These are phyloP conservation scores for Gorsachius goisagi DNA, from an alignment of 2,113 vertebrate species.

Conservation along the genomic window DNA sequence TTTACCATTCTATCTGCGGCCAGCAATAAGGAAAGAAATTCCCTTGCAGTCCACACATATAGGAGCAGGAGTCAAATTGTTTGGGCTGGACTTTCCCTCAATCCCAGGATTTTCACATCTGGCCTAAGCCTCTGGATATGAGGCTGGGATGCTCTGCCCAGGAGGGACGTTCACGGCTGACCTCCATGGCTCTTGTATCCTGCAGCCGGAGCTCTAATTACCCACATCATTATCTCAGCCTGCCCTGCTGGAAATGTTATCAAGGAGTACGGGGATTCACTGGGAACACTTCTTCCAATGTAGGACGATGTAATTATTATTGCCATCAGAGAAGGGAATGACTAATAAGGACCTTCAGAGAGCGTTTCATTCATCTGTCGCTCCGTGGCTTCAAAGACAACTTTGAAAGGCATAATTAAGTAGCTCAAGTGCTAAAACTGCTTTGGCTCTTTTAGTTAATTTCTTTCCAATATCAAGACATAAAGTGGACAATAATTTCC, in stretches of 20 bases:
- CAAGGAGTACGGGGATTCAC: not conserved
- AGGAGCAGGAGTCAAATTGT: not conserved
- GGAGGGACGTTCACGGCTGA: not conserved
- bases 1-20: not conserved
- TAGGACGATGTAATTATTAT: slow-evolving; percentile 54
- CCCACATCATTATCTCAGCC: not conserved
- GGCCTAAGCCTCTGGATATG: not conserved
- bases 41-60: not conserved
- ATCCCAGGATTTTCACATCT: not conserved
- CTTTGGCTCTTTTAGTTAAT: slow-evolving; percentile 34
- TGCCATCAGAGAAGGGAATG: slow-evolving; percentile 37
- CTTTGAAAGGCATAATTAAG: slow-evolving; percentile 69
- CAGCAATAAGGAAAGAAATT: not conserved
- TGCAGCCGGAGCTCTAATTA: slow-evolving; percentile 11
- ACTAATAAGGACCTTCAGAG: slow-evolving; percentile 53
- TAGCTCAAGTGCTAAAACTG: slow-evolving; percentile 42
- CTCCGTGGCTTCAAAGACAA: slow-evolving; percentile 27
- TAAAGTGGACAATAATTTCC: slow-evolving; percentile 53
- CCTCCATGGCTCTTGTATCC: not conserved
- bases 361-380: not conserved
- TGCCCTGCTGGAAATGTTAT: not conserved
- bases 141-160: not conserved
- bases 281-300: not conserved
- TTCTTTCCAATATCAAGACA: slow-evolving; percentile 47
- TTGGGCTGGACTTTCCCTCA: not conserved